A percentile compares a stretch with the other conserved stretches of the same genome.
phyloP scores from a whole-genome alignment of 2,113 vertebrate genomes.

The Xiphophorus maculatus region DNA sequence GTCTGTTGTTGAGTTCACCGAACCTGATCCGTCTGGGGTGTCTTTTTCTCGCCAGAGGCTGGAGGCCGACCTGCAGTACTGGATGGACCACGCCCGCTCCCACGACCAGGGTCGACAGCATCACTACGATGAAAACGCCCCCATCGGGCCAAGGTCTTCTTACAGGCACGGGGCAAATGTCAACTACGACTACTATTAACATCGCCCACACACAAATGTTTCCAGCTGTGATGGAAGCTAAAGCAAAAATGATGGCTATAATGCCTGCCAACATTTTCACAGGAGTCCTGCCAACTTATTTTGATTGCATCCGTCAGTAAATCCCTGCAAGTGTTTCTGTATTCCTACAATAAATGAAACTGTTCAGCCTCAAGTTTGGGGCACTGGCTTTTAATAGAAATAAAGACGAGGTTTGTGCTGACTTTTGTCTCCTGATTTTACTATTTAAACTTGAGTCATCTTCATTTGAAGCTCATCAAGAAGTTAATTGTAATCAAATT shows the following conservation, averaged over 20 bases:
- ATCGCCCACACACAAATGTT: background rate
- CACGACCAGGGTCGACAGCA: conserved; percentile 87
- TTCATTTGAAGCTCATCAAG: too few relatives aligned
- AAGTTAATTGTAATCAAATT: too few relatives aligned
- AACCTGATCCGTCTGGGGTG: background rate
- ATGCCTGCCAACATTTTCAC: background rate
- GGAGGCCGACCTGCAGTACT: conserved; percentile 90
- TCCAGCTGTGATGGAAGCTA: background rate
- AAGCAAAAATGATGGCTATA: background rate
- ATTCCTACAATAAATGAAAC: background rate
- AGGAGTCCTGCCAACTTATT: background rate
- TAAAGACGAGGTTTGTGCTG: too few relatives aligned
- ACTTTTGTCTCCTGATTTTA: background rate
- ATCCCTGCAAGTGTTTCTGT: background rate
- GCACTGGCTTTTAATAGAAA: too few relatives aligned
- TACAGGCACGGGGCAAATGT: conserved; percentile 88
- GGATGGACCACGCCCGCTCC: conserved; percentile 84
- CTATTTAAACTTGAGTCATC: background rate
- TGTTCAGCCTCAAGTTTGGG: background rate
- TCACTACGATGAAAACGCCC: conserved; percentile 91
- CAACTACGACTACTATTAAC: conserved; percentile 93
- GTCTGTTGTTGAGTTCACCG: background rate
- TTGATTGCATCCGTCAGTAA: background rate
- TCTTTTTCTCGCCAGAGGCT: conserved; percentile 83
- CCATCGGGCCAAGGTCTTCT: conserved; percentile 79